Evolutionary conservation across 23 tunicate species (phyloP).

Genomic region (Phallusia fumigata): DNA sequence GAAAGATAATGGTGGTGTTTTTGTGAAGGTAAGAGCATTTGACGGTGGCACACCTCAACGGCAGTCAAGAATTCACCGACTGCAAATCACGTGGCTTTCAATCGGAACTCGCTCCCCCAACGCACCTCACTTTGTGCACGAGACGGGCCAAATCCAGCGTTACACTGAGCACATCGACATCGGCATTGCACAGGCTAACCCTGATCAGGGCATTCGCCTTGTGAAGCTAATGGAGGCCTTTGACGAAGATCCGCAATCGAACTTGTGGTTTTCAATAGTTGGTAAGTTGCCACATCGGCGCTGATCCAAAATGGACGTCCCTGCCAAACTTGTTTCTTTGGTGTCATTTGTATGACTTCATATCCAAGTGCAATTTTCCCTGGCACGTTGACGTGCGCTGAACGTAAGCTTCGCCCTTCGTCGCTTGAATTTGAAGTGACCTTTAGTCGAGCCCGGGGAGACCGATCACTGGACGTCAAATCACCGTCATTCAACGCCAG

Average conservation of each 20-base stretch:
- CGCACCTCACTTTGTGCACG: conserved; percentile 25
- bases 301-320: no score
- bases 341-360: no score
- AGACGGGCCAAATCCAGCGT: neutral
- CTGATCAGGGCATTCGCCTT: neutral
- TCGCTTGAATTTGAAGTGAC: no score
- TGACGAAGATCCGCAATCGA: conserved; percentile 21
- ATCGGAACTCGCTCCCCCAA: neutral
- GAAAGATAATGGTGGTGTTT: no score
- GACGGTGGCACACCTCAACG: conserved; percentile 23
- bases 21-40: conserved; percentile 19
- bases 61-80: conserved; percentile 14
- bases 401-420: no score
- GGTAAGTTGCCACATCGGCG: conserved; percentile 24
- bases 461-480: neutral
- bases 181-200: neutral
- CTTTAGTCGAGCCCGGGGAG: no score
- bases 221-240: conserved; percentile 23
- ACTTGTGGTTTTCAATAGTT: conserved; percentile 34
- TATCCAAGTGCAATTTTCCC: no score
- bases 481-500: neutral
- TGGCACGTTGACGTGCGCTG: no score
- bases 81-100: conserved; percentile 30
- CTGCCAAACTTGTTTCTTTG: no score
- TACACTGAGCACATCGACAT: conserved; percentile 38